Base-by-base conservation (phyloP, 2,888 invertebrate species). In the Torymus auratus region DNA sequence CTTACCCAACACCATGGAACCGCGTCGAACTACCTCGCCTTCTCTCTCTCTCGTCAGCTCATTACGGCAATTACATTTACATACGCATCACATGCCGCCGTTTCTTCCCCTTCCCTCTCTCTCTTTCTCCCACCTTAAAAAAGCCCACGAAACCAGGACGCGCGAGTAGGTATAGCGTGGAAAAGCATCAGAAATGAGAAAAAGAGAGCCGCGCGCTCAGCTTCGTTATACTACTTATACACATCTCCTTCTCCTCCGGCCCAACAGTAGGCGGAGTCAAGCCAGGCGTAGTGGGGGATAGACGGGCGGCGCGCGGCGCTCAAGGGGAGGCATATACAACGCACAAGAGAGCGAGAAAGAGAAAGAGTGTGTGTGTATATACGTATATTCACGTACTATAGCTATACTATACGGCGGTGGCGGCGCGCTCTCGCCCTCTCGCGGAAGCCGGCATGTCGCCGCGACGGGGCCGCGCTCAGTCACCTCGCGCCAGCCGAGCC, bases 401-500 rank as follows among this genome's bases (percentile, higher is more conserved):
- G 28, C 5, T 28, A 41, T 41, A 41, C 41, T 41, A 5, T 2
- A 28, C 28, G 28, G 28, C 41, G 41, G 41, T 7, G 41, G 41
- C 41, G 41, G 41, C 41, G 41, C 41, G 41, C 41, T 41, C 70
- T 81, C 80, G 83, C 83, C 82, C 83, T 84, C 83, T 83, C 80
- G 83, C 81, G 83, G 82, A 83, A 83, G 80, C 82, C 82, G 82
- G 82, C 78, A 82, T 82, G 69, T 79, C 78, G 80, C 69, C 71
- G 77, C 72, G 77, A 74, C 82, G 87, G 87, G 87, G 88, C 75
- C 79, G 50, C 60, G 62, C 82, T 90, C 90, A 91, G 90, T 91
- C 88, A 88, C 88, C 88, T 89, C 90, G 89, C 90, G 89, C 87
- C 88, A 86, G 88, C 85, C 90, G 90, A 89, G 88, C 85, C 86